Conservation (phyloP, 2,113 vertebrate genomes). For the Hemibagrus wyckioides region DNA sequence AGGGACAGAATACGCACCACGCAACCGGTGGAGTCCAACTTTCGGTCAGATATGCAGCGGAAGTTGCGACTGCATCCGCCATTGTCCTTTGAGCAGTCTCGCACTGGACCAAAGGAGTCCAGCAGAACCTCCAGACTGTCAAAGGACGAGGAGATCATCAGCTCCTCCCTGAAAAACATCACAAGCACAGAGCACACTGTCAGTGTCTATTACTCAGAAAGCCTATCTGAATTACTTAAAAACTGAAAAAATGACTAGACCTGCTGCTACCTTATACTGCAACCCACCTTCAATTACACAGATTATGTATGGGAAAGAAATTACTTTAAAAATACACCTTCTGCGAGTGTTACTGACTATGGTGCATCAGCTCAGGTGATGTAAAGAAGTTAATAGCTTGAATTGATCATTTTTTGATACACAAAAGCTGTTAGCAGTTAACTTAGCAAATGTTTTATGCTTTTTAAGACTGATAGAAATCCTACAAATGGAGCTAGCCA, state of each 20-base stretch:
- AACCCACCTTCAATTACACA: not conserved
- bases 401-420: not conserved
- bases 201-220: not conserved
- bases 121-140: constrained; percentile 96
- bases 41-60: constrained; percentile 94
- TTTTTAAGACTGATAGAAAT: too few relatives aligned
- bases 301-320: not conserved
- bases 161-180: constrained; percentile 81
- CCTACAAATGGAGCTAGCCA: too few relatives aligned
- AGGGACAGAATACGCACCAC: constrained; percentile 79
- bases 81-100: constrained; percentile 93
- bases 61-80: constrained; percentile 98
- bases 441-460: not conserved
- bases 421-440: not conserved
- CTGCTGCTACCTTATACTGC: not conserved
- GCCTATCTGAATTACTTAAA: not conserved
- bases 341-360: not conserved
- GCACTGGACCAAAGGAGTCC: constrained; percentile 94
- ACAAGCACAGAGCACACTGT: constrained; percentile 11
- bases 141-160: constrained; percentile 98
- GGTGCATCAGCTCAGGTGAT: not conserved
- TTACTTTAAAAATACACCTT: not conserved
- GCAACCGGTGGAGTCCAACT: constrained; percentile 93
- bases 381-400: not conserved
- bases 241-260: too few relatives aligned